These are phyloP conservation scores for Odiellus spinosus DNA, from an alignment of 2,888 invertebrate species.

Conservation along the genomic window DNA sequence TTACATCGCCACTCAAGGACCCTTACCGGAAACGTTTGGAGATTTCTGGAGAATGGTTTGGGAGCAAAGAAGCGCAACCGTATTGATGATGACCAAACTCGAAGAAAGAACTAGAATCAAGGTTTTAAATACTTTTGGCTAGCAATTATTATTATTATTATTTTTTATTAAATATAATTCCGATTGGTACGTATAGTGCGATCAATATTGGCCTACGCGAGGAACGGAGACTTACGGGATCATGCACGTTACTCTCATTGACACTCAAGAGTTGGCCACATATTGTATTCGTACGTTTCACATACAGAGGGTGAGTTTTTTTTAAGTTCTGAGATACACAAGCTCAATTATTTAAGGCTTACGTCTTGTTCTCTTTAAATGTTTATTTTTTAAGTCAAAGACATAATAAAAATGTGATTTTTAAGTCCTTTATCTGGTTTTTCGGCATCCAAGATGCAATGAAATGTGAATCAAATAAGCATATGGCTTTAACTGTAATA, in stretches of 20 bases:
- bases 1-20: conserved; percentile 96
- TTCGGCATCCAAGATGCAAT: too few species aligned
- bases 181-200: conserved; percentile 39
- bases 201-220: conserved; percentile 93
- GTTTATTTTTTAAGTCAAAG: too few species aligned
- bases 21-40: conserved; percentile 87
- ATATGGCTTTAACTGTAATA: too few species aligned
- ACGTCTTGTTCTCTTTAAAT: too few species aligned
- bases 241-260: conserved; percentile 83
- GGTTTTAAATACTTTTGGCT: conserved; percentile 3
- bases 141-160: not conserved
- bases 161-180: not conserved
- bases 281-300: conserved; percentile 97
- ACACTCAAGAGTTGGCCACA: conserved; percentile 90
- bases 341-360: too few species aligned
- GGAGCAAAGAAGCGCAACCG: conserved; percentile 84
- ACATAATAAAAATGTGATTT: too few species aligned
- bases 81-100: conserved; percentile 99
- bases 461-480: too few species aligned
- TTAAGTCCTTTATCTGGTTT: too few species aligned
- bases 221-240: conserved; percentile 89
- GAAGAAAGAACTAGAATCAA: conserved; percentile 93
- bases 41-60: conserved; percentile 99
- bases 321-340: too few species aligned
- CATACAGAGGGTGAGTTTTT: conserved; percentile 49